Evolutionary conservation across 2,797 vertebrate genomes (phyloP).

Genomic region (Scomberomorus guttatus): DNA sequence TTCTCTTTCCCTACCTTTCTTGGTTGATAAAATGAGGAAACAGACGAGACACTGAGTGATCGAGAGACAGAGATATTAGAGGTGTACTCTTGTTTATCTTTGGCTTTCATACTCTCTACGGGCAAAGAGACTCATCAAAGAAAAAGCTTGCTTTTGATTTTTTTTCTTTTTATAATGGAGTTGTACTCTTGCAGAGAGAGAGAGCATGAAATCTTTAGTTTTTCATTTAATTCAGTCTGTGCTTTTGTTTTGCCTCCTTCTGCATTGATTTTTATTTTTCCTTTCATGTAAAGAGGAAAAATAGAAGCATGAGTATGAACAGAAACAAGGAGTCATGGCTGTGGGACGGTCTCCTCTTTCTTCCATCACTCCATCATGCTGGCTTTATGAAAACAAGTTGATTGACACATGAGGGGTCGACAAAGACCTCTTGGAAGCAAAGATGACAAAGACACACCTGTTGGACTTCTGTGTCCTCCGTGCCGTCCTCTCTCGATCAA

Average conservation of each 20-base stretch:
- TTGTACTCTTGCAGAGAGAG: not conserved
- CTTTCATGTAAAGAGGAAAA: constrained; percentile 28
- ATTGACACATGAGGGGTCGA: constrained; percentile 26
- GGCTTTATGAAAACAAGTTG: constrained; percentile 49
- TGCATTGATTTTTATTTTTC: constrained; percentile 1
- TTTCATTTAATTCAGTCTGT: constrained; percentile 15
- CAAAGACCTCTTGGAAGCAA: constrained; percentile 24
- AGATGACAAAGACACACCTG: constrained; percentile 49
- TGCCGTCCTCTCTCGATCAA: constrained; percentile 5
- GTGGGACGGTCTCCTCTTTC: not conserved
- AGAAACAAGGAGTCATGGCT: constrained; percentile 3
- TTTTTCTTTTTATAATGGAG: constrained; percentile 5
- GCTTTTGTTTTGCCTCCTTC: not conserved
- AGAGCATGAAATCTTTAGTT: not conserved
- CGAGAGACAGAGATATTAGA: constrained; percentile 15
- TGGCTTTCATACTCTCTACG: constrained; percentile 15
- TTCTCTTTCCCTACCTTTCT: constrained; percentile 48
- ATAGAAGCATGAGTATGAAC: constrained; percentile 10
- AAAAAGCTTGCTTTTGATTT: constrained; percentile 29
- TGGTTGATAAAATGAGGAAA: constrained; percentile 44
- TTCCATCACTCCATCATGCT: constrained; percentile 8
- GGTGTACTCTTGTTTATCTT: constrained; percentile 28
- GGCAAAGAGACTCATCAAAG: not conserved
- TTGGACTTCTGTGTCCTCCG: constrained; percentile 31
- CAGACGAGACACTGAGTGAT: constrained; percentile 27